Evolutionary conservation across 1,140 invertebrate species (phyloP).

Genomic region (Ctenoplectra terminalis): DNA sequence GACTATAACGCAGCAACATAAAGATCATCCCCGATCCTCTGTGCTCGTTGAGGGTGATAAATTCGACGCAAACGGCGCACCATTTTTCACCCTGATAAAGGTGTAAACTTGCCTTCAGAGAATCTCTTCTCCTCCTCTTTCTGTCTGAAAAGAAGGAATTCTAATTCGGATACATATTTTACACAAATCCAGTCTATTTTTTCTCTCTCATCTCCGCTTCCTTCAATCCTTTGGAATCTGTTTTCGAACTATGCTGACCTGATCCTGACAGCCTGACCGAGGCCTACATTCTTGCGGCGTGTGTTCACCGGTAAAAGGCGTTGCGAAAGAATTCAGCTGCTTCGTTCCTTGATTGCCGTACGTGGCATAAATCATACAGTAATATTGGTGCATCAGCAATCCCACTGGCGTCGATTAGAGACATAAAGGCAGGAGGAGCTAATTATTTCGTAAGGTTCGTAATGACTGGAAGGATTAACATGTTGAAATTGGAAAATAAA

Average conservation of each 20-base stretch:
- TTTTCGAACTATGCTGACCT: constrained; percentile 40
- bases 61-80: neutral
- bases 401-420: neutral
- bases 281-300: constrained; percentile 65
- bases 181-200: neutral
- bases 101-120: neutral
- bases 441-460: constrained; percentile 34
- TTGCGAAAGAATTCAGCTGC: constrained; percentile 57
- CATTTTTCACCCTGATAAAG: neutral
- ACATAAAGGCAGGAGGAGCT: neutral
- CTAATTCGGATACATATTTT: neutral
- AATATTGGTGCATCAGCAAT: constrained; percentile 19
- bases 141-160: neutral
- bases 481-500: neutral
- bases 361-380: constrained; percentile 21
- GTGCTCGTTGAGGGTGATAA: neutral
- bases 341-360: constrained; percentile 7
- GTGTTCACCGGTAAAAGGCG: constrained; percentile 55
- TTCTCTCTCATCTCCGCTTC: neutral
- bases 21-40: too few relatives aligned
- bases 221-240: neutral
- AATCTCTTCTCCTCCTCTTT: too few relatives aligned
- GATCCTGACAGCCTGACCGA: constrained; percentile 63
- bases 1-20: too few relatives aligned
- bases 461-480: constrained; percentile 4